Evolutionary conservation across 2,888 invertebrate species (phyloP), one percentile per base, ranked within the genome.

Genomic region (Lysandra coridon): DNA sequence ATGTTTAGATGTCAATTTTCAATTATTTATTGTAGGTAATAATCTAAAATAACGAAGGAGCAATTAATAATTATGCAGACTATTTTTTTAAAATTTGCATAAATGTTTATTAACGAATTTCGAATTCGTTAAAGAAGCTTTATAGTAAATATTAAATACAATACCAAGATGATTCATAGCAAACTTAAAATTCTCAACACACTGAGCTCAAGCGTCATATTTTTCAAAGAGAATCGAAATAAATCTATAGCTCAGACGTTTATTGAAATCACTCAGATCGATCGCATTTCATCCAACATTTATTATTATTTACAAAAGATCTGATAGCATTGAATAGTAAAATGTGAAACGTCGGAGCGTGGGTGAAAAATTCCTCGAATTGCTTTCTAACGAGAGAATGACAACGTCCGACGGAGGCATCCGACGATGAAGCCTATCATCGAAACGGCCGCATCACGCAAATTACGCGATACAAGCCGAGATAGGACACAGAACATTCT

Each of bases 401-500:
- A 91, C 88, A 84, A 82, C 84, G 86, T 87, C 86, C 89, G 89
- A 89, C 86, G 86, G 86, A 85, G 82, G 83, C 83, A 81, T 82
- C 81, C 79, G 80, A 83, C 83, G 80, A 83, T 82, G 80, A 81
- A 85, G 85, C 90, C 91, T 91, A 91, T 92, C 92, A 92, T 88
- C 90, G 84, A 90, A 92, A 90, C 86, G 86, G 89, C 89, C 88
- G 89, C 87, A 92, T 92, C 93, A 92, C 89, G 92, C 91, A 92
- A 92, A 92, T 92, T 91, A 90, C 81, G 83, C 83, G 89, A 89
- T 90, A 88, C 85, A 80, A 81, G 88, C 88, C 88, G 84, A 84
- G 85, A 87, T 87, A 87, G 85, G 86, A 83, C 82, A 74, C 82
- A 83, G 86, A 89, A 87, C 85, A 85, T 85, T 85, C 86, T 86